Percentiles rank a stretch among this genome's conserved stretches.
These are phyloP conservation scores for Achroia grisella DNA, from an alignment of 1,140 invertebrate genomes.

Conservation along the genomic window DNA sequence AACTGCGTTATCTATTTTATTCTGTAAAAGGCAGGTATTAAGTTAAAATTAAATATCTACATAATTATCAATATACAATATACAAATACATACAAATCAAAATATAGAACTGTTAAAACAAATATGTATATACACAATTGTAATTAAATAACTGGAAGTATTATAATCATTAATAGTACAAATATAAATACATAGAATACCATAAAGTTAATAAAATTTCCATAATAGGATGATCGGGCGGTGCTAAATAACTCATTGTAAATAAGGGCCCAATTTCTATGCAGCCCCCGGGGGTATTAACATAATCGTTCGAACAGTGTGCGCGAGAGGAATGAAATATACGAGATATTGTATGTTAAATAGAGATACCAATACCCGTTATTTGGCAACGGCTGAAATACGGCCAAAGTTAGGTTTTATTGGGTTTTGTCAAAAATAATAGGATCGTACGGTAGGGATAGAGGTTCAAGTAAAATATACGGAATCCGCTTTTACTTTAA, in stretches of 20 bases:
- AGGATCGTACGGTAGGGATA: not conserved
- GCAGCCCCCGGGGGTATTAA: conserved; percentile 37
- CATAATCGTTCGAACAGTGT: conserved; percentile 30
- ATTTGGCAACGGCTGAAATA: conserved; percentile 25
- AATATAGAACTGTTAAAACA: too few species aligned
- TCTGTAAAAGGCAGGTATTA: too few species aligned
- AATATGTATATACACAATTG: too few species aligned
- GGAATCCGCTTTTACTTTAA: too few species aligned
- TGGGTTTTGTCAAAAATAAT: conserved; percentile 28
- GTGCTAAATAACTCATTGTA: conserved; percentile 58
- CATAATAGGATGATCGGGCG: conserved; percentile 37
- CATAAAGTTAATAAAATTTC: conserved; percentile 44
- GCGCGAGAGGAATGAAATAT: conserved; percentile 11
- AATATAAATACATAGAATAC: conserved; percentile 15
- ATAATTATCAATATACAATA: too few species aligned
- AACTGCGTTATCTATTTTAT: too few species aligned
- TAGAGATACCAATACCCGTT: conserved; percentile 13
- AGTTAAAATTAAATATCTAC: too few species aligned
- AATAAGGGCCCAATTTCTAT: conserved; percentile 62
- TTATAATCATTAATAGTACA: not conserved
- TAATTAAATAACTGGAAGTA: too few species aligned
- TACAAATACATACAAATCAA: too few species aligned
- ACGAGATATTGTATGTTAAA: conserved; percentile 2
- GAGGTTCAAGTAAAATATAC: too few species aligned
- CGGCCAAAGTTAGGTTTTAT: conserved; percentile 50